These are phyloP conservation scores for Passer domesticus DNA, from an alignment of 2,113 vertebrate species.

Conservation along the genomic window DNA sequence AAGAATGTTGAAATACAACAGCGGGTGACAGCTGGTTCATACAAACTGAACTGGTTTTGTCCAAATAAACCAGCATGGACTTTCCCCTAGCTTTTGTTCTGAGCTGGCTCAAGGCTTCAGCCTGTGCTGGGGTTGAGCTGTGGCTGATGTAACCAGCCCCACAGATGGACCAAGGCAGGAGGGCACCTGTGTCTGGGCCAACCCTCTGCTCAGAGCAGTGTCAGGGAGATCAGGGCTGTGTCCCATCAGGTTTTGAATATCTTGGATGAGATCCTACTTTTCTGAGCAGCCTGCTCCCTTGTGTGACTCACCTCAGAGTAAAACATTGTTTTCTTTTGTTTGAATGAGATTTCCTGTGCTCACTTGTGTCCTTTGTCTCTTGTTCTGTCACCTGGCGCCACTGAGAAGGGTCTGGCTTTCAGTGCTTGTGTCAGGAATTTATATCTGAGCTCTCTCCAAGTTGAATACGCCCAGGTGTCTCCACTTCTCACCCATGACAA, in stretches of 20 bases:
- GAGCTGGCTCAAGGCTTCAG: not conserved
- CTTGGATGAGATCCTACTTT: not conserved
- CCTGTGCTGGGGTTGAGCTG: not conserved
- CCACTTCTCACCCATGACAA: not conserved
- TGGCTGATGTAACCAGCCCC: not conserved
- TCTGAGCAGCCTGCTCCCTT: not conserved
- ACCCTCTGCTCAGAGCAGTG: not conserved
- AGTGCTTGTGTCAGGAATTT: not conserved
- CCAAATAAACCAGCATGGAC: not conserved
- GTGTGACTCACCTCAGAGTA: not conserved
- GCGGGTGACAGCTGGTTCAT: not conserved
- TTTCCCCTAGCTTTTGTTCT: not conserved
- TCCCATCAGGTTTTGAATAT: not conserved
- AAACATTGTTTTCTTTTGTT: not conserved
- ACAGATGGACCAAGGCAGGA: not conserved
- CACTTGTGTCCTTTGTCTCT: not conserved
- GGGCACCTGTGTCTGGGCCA: not conserved
- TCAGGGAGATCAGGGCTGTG: rapidly evolving
- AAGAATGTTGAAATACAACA: not conserved
- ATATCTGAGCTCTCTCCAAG: not conserved
- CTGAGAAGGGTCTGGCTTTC: not conserved
- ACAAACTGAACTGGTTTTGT: not conserved
- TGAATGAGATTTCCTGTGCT: not conserved
- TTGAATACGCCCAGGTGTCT: not conserved
- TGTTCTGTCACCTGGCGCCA: not conserved